Evolutionary conservation across 2,888 invertebrate genomes (phyloP).

Genomic region (Sesamia inferens): DNA sequence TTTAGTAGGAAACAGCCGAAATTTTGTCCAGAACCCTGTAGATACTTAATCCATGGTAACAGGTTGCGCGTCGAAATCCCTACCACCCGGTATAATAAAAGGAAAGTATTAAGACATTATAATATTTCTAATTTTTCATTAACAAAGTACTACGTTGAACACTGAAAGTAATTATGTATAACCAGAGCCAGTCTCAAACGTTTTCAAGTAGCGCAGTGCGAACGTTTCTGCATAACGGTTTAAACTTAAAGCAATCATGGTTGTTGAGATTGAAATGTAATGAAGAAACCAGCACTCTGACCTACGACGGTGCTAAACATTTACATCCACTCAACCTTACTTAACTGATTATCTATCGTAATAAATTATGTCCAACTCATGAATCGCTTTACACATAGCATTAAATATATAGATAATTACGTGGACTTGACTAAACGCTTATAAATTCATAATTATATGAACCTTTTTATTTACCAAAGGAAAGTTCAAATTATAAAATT

Average conservation of each 20-base stretch:
- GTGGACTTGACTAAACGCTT: slow-evolving; percentile 40
- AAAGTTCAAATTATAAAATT: slow-evolving; percentile 31
- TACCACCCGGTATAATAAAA: background rate
- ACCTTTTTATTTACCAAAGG: slow-evolving; percentile 45
- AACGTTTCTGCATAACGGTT: slow-evolving; percentile 76
- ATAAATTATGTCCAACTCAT: slow-evolving; percentile 57
- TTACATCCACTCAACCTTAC: slow-evolving; percentile 64
- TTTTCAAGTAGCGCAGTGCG: slow-evolving; percentile 24
- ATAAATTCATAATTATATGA: slow-evolving; percentile 55
- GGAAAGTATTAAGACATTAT: background rate
- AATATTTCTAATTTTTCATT: background rate
- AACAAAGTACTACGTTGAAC: slow-evolving; percentile 6
- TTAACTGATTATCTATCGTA: slow-evolving; percentile 62
- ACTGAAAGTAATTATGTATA: slow-evolving; percentile 10
- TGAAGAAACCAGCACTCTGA: slow-evolving; percentile 75
- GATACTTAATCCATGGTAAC: background rate
- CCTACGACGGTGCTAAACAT: slow-evolving; percentile 71
- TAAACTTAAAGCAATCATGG: slow-evolving; percentile 74
- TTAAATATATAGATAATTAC: slow-evolving; percentile 57
- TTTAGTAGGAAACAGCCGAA: background rate
- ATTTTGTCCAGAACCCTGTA: background rate
- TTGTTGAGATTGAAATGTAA: slow-evolving; percentile 80
- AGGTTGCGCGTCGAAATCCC: no score
- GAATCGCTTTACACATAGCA: slow-evolving; percentile 56
- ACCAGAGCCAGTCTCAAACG: slow-evolving; percentile 14